Evolutionary conservation across 2,797 vertebrate species (phyloP), one percentile per base, ranked within the genome.

Genomic region (Sebastes kiyomatsui): DNA sequence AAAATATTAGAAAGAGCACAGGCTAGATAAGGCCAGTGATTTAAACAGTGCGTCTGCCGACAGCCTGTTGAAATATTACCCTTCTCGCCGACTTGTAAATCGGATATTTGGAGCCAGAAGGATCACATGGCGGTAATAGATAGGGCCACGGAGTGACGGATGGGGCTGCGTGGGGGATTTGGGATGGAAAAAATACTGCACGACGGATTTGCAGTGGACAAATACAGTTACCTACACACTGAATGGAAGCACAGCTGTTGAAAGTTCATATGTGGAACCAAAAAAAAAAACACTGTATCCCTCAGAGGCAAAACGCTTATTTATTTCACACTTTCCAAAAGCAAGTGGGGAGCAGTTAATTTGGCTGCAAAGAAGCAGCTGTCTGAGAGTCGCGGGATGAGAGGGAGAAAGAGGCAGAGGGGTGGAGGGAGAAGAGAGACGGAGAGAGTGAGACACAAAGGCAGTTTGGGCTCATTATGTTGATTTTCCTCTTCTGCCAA

Each of bases 381-480:
- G 92, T 90, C 91, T 85, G 86, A 84, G 84, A 79, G 86, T 74
- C 5, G 70, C 52, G 80, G 83, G 89, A 88, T 83, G 91, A 90
- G 89, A 85, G 80, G 42, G 76, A 88, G 88, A 72, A 72, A 33
- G 87, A 86, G 75, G 85, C 74, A 38, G 80, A 87, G 81, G 81
- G 88, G 89, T 65, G 59, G 86, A 70, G 87, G 56, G 74, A 73
- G 73, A 74, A 67, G 75, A 85, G 85, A 87, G 77, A 80, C 32
- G 61, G 38, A 80, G 82, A 88, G 90, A 91, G 84, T 81, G 89
- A 93, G 87, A 90, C 89, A 94, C 90, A 94, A 94, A 94, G 93
- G 90, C 93, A 94, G 90, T 91, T 94, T 90, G 88, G 87, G 90
- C 94, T 95, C 91, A 94, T 96, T 95, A 95, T 95, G 93, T 93